Base-by-base conservation (phyloP, 2,113 vertebrate species). In the Propithecus coquereli region DNA sequence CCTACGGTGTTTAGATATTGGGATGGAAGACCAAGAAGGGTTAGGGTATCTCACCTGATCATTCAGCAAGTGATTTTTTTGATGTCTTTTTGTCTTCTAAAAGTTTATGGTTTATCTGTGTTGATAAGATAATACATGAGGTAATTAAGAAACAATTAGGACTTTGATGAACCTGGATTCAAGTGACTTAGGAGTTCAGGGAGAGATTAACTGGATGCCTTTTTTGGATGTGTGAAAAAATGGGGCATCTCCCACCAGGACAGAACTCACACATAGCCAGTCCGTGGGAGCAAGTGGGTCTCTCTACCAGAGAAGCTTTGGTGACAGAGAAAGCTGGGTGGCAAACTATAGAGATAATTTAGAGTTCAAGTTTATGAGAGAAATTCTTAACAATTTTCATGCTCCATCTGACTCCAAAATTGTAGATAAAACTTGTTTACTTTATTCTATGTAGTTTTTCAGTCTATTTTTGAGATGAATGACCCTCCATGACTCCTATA, bases 381-480 rank as follows among this genome's bases (percentile, higher is more conserved):
- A 83, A 91, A 57, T 3, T 14, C 37, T 68, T 84, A 40, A 85
- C 81, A 77, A 63, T 94, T 66, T 32, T 87, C 9, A 73, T 45
- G 5, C 4, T 37, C 45, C 10, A 45, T 47, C 10, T 77, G 23
- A 89, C 79, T 79, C 59, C n/a, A 76, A 40, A 88, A 92, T 79
- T 94, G 25, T 34, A 81, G 2, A 25, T 16, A 22, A 90, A 66
- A 12, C 7, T 61, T 83, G 4, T 9, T 18, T 90, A 80, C 45
- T 85, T 87, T 74, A 76, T 70, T 71, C 11, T 25, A 20, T 66
- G 16, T 70, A 73, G 1, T 73, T 86, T 94, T 87, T 47, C 57
- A 94, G 54, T 20, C 65, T 92, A 9, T 34, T 96, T 96, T 92
- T 93, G 63, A 94, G 82, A 80, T 90, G 11, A 22, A 89, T n/a